Percentiles rank a stretch among this genome's conserved stretches.
phyloP scores from a whole-genome alignment of 37 sponge, comb jelly and placozoan species.

The Amphimedon queenslandica region DNA sequence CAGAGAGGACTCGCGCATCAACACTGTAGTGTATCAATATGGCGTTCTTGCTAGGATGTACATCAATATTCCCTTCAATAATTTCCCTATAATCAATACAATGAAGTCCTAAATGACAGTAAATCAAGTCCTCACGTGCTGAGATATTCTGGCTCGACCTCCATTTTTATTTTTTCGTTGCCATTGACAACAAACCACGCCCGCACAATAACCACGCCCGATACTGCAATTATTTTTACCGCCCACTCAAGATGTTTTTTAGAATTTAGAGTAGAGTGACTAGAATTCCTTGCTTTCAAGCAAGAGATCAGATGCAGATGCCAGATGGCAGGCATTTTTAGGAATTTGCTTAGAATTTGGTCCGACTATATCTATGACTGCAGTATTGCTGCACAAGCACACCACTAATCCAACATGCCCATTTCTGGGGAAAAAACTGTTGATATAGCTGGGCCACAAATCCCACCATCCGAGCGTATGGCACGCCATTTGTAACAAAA shows the following conservation, averaged over 20 bases:
- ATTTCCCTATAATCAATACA: too few species aligned
- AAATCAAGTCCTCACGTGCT: neutral
- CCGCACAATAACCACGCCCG: too few species aligned
- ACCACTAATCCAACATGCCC: too few species aligned
- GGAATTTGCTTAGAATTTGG: too few species aligned
- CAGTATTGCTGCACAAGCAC: too few species aligned
- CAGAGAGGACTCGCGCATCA: conserved; percentile 73
- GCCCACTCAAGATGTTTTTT: neutral
- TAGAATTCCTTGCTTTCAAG: neutral
- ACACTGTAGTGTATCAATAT: conserved; percentile 81
- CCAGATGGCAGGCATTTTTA: neutral
- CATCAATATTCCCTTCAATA: conserved; percentile 73
- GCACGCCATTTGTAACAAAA: too few species aligned
- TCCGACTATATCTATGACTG: neutral
- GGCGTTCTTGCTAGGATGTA: conserved; percentile 82
- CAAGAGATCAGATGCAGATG: neutral
- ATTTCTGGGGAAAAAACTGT: too few species aligned
- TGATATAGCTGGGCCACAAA: too few species aligned
- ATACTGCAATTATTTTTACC: too few species aligned
- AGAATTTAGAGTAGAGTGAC: neutral
- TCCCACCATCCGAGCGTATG: too few species aligned
- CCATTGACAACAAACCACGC: too few species aligned
- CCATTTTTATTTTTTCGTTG: neutral
- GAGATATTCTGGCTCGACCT: neutral
- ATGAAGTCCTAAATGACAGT: too few species aligned